A percentile compares a stretch with the other conserved stretches of the same genome.
These are phyloP conservation scores for Drosophila hamatofila DNA, from an alignment of 2,888 invertebrate genomes.

Conservation along the genomic window DNA sequence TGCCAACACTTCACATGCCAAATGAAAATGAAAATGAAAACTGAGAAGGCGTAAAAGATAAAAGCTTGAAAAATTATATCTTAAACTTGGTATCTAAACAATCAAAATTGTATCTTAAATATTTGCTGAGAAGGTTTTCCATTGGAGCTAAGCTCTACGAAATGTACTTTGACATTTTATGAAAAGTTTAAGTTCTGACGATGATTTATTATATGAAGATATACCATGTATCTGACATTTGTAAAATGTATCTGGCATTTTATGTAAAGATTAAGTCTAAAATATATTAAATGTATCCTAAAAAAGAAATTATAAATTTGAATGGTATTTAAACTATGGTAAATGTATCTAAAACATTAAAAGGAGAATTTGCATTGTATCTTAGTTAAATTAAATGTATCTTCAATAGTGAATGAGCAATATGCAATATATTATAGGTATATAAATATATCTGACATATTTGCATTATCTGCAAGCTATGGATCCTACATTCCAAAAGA, in stretches of 20 bases:
- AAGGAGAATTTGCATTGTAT: background rate
- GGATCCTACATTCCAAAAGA: background rate
- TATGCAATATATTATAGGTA: background rate
- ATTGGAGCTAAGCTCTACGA: background rate
- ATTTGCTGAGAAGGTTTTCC: background rate
- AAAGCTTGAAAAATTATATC: constrained; percentile 1
- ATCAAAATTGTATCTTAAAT: background rate
- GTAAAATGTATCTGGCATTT: background rate
- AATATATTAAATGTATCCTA: background rate
- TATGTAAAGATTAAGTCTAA: background rate
- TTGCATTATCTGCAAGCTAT: background rate
- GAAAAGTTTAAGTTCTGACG: background rate
- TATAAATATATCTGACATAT: background rate
- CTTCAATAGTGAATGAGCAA: background rate
- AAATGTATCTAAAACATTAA: background rate
- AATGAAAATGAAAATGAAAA: constrained; percentile 22
- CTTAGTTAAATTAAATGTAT: background rate
- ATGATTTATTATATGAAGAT: too few species aligned
- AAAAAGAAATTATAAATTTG: background rate
- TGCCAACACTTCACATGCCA: constrained; percentile 36
- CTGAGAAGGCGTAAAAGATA: constrained; percentile 10
- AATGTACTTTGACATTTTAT: background rate
- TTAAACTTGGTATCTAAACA: background rate
- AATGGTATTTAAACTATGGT: background rate
- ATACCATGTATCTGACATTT: background rate